These are phyloP conservation scores for Platysteira castanea DNA, from an alignment of 2,113 vertebrate species.

Conservation along the genomic window DNA sequence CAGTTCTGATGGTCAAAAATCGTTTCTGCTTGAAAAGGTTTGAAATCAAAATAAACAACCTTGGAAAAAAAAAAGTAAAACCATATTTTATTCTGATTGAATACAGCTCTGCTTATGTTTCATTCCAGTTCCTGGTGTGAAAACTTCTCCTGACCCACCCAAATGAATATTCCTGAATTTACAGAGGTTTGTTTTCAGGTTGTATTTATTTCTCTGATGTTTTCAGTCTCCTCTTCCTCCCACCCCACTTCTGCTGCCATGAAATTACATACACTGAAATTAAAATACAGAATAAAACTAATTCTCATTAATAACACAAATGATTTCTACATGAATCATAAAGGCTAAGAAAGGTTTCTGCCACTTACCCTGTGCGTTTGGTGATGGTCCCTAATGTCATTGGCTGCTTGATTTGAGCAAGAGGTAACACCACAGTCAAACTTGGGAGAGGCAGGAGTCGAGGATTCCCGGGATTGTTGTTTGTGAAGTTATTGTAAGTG, in stretches of 20 bases:
- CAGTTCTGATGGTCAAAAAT: not conserved
- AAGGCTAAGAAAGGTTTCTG: not conserved
- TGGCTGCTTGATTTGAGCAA: slow-evolving; percentile 97
- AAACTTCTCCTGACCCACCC: not conserved
- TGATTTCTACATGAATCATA: not conserved
- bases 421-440: slow-evolving; percentile 87
- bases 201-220: slow-evolving; percentile 8
- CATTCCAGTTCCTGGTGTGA: not conserved
- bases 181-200: not conserved
- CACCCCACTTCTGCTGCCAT: not conserved
- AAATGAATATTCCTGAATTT: not conserved
- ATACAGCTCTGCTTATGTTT: slow-evolving; percentile 13
- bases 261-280: not conserved
- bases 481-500: slow-evolving; percentile 93
- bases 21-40: not conserved
- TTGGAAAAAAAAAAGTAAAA: not conserved
- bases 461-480: slow-evolving; percentile 94
- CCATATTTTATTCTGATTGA: not conserved
- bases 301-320: not conserved
- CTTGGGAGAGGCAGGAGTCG: slow-evolving; percentile 89
- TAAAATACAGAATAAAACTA: slow-evolving; percentile 3
- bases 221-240: not conserved
- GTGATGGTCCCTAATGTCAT: slow-evolving; percentile 97
- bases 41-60: not conserved
- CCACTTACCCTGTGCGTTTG: slow-evolving; percentile 91